Percentiles rank a stretch among this genome's conserved stretches.
Conservation (phyloP, 1,140 invertebrate genomes). For the Hyposmocoma kahamanoa region DNA sequence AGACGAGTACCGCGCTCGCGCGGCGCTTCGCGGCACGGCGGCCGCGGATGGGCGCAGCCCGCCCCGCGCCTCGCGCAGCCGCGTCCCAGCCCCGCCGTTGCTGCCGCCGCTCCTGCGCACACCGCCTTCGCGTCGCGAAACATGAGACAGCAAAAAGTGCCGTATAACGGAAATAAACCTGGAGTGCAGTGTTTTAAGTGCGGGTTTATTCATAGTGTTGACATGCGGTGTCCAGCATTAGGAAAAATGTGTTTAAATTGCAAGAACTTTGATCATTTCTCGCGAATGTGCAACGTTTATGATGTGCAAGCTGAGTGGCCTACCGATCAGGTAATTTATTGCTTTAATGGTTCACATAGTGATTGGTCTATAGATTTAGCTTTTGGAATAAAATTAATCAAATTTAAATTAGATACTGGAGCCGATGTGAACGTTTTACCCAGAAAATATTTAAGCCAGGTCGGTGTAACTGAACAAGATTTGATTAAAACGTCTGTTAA, state of each 20-base stretch:
- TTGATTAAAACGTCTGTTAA: background rate
- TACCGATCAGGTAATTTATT: slow-evolving; percentile 10
- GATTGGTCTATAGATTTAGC: slow-evolving; percentile 6
- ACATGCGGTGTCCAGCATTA: too few species aligned
- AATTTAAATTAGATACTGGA: slow-evolving; percentile 9
- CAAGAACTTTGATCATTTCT: slow-evolving; percentile 7
- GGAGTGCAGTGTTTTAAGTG: too few species aligned
- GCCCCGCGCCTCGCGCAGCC: too few species aligned
- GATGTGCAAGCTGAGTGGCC: background rate
- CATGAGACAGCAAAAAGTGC: too few species aligned
- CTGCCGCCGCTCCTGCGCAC: too few species aligned
- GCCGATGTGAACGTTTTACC: slow-evolving; percentile 12
- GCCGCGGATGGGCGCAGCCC: too few species aligned
- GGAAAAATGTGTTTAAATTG: too few species aligned
- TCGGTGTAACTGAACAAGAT: background rate
- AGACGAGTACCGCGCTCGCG: too few species aligned
- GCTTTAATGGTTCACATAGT: background rate
- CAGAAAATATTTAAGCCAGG: background rate
- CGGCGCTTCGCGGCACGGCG: too few species aligned
- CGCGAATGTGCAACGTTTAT: slow-evolving; percentile 7
- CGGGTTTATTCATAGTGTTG: background rate
- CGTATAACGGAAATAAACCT: too few species aligned
- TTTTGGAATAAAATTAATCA: background rate
- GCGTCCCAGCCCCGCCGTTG: too few species aligned
- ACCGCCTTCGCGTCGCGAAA: too few species aligned